Base-by-base conservation (phyloP, 2,888 invertebrate species). In the Eugnorisma glareosa region DNA sequence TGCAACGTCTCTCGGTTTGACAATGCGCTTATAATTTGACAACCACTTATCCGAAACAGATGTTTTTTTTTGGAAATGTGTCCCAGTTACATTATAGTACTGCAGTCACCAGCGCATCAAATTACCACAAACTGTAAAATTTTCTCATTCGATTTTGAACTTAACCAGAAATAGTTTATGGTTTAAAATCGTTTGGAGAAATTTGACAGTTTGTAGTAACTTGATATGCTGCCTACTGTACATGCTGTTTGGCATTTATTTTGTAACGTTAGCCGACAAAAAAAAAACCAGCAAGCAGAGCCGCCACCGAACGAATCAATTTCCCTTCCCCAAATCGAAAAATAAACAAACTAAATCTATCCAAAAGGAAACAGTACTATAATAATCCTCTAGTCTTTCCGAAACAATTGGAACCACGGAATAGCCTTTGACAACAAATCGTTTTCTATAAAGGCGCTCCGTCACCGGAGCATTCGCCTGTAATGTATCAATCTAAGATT, bases 381-480 rank as follows among this genome's bases (percentile, higher is more conserved):
- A 64, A 82, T 78, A 64, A 82, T 78, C 51, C 54, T 0, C 10
- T 0, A 48, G 73, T 77, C 8, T 69, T 63, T 54, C 5, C 35
- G 31, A 77, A 71, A 81, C 84, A 81, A 74, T 77, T 77, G 71
- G 71, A 59, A 54, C 61, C 61, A 69, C 48, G 37, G 35, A 69
- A 72, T 54, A 64, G 64, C 37, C 59, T 70, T 72, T 67, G 37
- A 68, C 73, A 75, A 82, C 78, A 85, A 84, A 84, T 85, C 70
- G 75, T 57, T 79, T 61, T 68, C 67, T 31, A 45, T 73, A 79
- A 64, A 28, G 64, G 64, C 40, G 1, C 11, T 35, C 35, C 61
- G 4, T 61, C 61, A 61, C 61, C 10, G 35, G 21, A 61, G 61
- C 35, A 61, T 21, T 35, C 21, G 35, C 2, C 2, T 61, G 61